phyloP scores from a whole-genome alignment of 1,140 invertebrate species.

The Drosophila ercepeae region DNA sequence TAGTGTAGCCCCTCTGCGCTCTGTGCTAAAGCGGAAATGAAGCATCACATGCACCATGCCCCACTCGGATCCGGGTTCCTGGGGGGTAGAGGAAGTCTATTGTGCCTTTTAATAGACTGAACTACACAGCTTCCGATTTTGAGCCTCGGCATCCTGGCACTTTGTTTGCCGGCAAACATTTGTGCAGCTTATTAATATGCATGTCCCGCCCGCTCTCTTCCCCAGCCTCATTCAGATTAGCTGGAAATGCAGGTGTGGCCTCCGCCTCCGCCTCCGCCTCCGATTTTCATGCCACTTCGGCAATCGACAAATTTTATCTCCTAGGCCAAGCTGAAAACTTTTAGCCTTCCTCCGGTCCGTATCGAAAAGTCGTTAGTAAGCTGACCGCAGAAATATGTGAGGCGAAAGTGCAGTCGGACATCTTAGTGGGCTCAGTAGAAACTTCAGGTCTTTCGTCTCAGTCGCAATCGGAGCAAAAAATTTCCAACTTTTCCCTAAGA shows the following conservation, averaged over 20 bases:
- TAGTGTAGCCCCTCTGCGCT: conserved; percentile 1
- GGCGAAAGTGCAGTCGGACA: conserved; percentile 22
- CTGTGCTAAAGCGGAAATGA: conserved; percentile 35
- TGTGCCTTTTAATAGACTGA: conserved; percentile 74
- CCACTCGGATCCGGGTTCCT: background rate
- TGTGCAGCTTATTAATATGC: conserved; percentile 77
- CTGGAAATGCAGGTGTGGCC: conserved; percentile 36
- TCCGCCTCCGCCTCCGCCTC: background rate
- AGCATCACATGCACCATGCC: conserved; percentile 34
- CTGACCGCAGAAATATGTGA: conserved; percentile 69
- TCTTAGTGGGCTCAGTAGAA: conserved; percentile 17
- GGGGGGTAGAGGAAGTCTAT: conserved; percentile 38
- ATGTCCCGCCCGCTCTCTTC: conserved; percentile 21
- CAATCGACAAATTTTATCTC: conserved; percentile 72
- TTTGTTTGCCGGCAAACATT: conserved; percentile 69
- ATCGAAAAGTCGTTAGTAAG: conserved; percentile 79
- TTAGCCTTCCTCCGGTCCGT: conserved; percentile 47
- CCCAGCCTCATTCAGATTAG: conserved; percentile 33
- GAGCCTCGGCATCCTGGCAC: conserved; percentile 39
- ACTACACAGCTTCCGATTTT: conserved; percentile 39
- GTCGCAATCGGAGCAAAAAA: conserved; percentile 57
- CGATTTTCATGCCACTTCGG: conserved; percentile 12
- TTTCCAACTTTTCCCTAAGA: conserved; percentile 64
- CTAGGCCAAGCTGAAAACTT: conserved; percentile 63
- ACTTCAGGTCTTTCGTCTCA: conserved; percentile 35